Evolutionary conservation across 1,140 invertebrate genomes (phyloP).

Genomic region (Ips typographus): DNA sequence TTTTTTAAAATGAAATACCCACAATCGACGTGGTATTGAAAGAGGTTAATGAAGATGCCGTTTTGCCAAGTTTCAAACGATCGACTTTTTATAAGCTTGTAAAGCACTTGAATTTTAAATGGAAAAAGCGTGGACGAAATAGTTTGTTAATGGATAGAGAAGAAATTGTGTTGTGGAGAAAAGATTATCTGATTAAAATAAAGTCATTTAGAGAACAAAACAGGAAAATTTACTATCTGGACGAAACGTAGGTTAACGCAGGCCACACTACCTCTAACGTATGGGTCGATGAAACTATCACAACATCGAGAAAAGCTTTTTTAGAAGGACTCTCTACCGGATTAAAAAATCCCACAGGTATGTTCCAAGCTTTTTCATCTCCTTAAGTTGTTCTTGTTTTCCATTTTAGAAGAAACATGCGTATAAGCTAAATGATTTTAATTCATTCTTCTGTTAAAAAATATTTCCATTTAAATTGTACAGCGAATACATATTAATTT

Average conservation of each 20-base stretch:
- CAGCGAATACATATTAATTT: too few species aligned
- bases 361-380: too few species aligned
- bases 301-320: slow-evolving; percentile 7
- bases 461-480: too few species aligned
- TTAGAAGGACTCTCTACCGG: too few species aligned
- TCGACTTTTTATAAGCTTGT: slow-evolving; percentile 19
- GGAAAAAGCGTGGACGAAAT: slow-evolving; percentile 10
- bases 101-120: slow-evolving; percentile 28
- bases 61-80: slow-evolving; percentile 25
- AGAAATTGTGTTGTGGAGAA: slow-evolving; percentile 22
- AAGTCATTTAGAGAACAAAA: slow-evolving; percentile 2
- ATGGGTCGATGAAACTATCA: slow-evolving; percentile 8
- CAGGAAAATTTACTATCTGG: slow-evolving; percentile 30
- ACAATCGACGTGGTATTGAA: slow-evolving; percentile 18
- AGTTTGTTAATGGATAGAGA: slow-evolving; percentile 11
- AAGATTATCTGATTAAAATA: slow-evolving; percentile 20
- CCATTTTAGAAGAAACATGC: too few species aligned
- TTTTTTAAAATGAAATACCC: slow-evolving; percentile 25
- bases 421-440: too few species aligned
- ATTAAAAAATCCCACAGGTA: too few species aligned
- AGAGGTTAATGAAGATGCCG: slow-evolving; percentile 17
- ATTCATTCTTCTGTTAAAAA: too few species aligned
- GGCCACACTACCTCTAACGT: slow-evolving; percentile 16
- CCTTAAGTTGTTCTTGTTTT: too few species aligned
- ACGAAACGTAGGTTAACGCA: slow-evolving; percentile 29